Base-by-base conservation (phyloP, 1,140 invertebrate genomes). In the Macrosteles quadrilineatus region DNA sequence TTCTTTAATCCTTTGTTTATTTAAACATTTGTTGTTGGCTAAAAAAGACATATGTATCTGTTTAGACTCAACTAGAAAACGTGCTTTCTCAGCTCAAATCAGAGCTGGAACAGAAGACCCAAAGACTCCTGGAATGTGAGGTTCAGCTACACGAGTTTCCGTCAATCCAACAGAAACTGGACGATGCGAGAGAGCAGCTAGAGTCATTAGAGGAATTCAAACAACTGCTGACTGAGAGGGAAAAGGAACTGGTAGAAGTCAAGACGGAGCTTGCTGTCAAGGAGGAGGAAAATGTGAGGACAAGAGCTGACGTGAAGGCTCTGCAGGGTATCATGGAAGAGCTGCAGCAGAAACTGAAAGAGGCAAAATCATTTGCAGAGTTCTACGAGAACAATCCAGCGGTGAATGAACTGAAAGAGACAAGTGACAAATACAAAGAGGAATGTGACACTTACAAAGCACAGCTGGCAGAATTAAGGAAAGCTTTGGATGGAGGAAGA, bases 201-300 rank as follows among this genome's bases (percentile, higher is more conserved):
- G 84, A 86, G 62, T 79, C 81, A 57, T 80, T 83, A 36, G 80
- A 81, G 0, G 81, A 79, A 3, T 84, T 82, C 23, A 47, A 69
- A 25, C 45, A 70, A 25, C 25, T 83, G 55, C 74, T 86, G 6
- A 84, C 81, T 57, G 81, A 87, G 36, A 84, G 82, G 69, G 81
- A 82, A 1, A 84, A 85, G 50, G 85, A 89, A 72, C 74, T 88
- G 11, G 77, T 86, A 67, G 77, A 84, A 62, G 80, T 86, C 6
- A 85, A 84, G 77, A 81, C 84, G 69, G 86, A 87, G 71, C 83
- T 87, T 45, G 76, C 83, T 25, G 77, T 83, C 29, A 84, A 85
- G 70, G 86, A 89, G 77, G 85, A 85, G 53, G 84, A 86, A 63
- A 73, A 70, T 75, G 19, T 70, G 12, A 70, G 53, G n/a, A 69